Percentiles rank a stretch among this genome's conserved stretches.
Evolutionary conservation across 2,113 vertebrate genomes (phyloP).

Genomic region (Notiomystis cincta): DNA sequence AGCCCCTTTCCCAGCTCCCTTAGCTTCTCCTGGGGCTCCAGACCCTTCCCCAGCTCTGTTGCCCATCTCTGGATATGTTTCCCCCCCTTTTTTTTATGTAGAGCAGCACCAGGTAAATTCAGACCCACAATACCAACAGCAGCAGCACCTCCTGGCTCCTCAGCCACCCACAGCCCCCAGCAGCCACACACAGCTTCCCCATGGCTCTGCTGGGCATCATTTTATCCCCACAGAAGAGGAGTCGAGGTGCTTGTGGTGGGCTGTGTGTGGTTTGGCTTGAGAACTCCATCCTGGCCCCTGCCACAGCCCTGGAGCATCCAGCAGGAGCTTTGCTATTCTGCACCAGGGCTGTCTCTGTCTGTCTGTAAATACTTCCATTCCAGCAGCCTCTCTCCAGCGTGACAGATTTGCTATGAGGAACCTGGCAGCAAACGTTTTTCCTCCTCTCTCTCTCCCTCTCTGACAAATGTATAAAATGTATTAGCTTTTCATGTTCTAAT

Average conservation of each 20-base stretch:
- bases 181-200: background rate
- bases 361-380: slow-evolving; percentile 49
- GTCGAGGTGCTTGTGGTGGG: background rate
- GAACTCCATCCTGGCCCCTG: background rate
- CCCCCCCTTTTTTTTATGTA: background rate
- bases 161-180: background rate
- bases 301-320: background rate
- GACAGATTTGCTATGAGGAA: slow-evolving; percentile 48
- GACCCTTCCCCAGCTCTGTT: accelerated
- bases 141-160: background rate
- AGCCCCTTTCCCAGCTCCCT: background rate
- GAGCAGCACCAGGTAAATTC: background rate
- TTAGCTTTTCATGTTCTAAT: slow-evolving; percentile 54
- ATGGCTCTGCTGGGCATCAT: background rate
- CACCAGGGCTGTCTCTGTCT: slow-evolving; percentile 25
- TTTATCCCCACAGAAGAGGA: background rate
- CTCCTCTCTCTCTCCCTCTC: background rate
- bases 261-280: background rate
- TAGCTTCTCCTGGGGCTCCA: background rate
- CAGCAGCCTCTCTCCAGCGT: slow-evolving; percentile 8
- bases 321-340: slow-evolving; percentile 29
- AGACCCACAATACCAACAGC: background rate
- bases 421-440: slow-evolving; percentile 14
- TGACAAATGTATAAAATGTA: slow-evolving; percentile 54
- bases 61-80: accelerated